Conservation (phyloP, 2,888 invertebrate genomes). For the Spialia ferax region DNA sequence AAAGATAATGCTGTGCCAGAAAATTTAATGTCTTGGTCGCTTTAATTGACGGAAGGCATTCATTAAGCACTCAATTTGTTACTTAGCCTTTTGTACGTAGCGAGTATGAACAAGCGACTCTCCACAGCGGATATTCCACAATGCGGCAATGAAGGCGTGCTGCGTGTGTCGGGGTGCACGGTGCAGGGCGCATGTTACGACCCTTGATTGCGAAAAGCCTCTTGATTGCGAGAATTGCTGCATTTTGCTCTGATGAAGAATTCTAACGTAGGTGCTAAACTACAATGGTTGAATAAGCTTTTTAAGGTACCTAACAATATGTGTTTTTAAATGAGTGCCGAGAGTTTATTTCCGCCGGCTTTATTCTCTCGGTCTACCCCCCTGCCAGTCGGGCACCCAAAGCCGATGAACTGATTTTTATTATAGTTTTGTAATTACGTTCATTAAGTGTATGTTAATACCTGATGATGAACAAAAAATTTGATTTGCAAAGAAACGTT, state of each 20-base stretch:
- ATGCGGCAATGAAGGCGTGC: constrained; percentile 11
- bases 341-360: too few relatives aligned
- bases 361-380: too few relatives aligned
- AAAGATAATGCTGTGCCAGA: not conserved
- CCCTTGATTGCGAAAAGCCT: constrained; percentile 16
- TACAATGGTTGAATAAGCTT: not conserved
- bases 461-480: too few relatives aligned
- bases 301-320: not conserved
- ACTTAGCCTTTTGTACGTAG: not conserved
- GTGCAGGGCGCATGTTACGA: not conserved
- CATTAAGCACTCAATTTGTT: constrained; percentile 7
- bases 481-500: too few relatives aligned
- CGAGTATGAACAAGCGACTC: constrained; percentile 15
- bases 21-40: not conserved
- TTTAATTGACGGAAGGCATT: not conserved
- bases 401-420: too few relatives aligned
- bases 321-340: too few relatives aligned
- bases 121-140: constrained; percentile 17
- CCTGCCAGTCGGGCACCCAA: too few relatives aligned
- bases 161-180: constrained; percentile 6
- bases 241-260: not conserved
- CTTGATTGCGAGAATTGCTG: constrained; percentile 15
- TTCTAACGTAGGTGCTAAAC: not conserved
- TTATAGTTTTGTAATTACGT: too few relatives aligned
- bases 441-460: too few relatives aligned